Percentiles rank a stretch among this genome's conserved stretches.
Conservation (phyloP, 1,140 invertebrate species). For the Carposina sasakii region DNA sequence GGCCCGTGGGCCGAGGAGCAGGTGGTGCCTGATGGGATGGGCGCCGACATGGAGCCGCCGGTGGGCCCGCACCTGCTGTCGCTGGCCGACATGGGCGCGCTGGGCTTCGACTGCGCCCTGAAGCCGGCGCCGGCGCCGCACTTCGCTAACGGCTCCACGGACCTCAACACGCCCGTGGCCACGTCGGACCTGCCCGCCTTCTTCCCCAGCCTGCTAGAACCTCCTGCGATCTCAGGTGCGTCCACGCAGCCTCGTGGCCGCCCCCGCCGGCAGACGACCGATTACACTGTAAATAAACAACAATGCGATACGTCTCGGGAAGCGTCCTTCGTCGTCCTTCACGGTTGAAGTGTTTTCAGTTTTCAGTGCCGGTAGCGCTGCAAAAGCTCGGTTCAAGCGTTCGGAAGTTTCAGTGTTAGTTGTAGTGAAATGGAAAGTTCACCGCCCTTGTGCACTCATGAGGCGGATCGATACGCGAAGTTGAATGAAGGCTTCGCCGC, state of each 20-base stretch:
- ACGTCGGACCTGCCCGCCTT: conserved; percentile 64
- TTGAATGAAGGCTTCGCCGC: conserved; percentile 45
- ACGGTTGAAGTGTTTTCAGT: conserved; percentile 17
- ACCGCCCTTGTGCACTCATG: conserved; percentile 33
- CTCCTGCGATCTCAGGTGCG: conserved; percentile 89
- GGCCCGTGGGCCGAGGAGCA: conserved; percentile 72
- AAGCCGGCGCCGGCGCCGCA: conserved; percentile 83
- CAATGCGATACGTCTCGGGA: conserved; percentile 30
- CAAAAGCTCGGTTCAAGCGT: conserved; percentile 2
- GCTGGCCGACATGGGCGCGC: conserved; percentile 53
- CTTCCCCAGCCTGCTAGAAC: conserved; percentile 79
- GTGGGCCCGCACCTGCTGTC: conserved; percentile 64
- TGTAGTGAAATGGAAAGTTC: conserved; percentile 61
- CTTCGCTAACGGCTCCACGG: conserved; percentile 71
- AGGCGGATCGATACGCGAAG: conserved; percentile 47
- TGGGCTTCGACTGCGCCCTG: conserved; percentile 65
- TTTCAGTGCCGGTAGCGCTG: neutral
- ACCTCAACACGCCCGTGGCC: conserved; percentile 65
- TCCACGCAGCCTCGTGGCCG: neutral
- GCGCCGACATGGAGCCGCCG: conserved; percentile 55
- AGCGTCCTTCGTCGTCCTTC: conserved; percentile 24
- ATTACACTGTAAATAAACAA: conserved; percentile 66
- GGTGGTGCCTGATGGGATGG: conserved; percentile 71
- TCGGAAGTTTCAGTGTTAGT: conserved; percentile 24
- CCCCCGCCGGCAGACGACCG: conserved; percentile 31